A percentile compares a stretch with the other conserved stretches of the same genome.
These are phyloP conservation scores for Poeciliopsis presidionis DNA, from an alignment of 2,797 vertebrate genomes.

Conservation along the genomic window DNA sequence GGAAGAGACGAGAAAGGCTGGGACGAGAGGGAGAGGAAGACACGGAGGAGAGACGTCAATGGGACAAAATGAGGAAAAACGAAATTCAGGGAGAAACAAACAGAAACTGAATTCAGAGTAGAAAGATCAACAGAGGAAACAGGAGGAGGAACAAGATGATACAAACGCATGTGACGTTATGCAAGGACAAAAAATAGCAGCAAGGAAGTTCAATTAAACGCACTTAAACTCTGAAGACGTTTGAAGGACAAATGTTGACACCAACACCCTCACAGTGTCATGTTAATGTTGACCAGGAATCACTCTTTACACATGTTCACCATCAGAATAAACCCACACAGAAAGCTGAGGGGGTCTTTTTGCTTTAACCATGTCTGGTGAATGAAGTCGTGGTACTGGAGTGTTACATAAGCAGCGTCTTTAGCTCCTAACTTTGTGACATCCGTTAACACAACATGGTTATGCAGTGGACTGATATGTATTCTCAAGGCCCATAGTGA, in stretches of 20 bases:
- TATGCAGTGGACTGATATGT: background rate
- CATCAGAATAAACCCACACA: background rate
- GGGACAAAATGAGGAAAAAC: conserved; percentile 33
- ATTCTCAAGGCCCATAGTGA: background rate
- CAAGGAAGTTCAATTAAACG: background rate
- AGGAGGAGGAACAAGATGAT: background rate
- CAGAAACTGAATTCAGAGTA: conserved; percentile 9
- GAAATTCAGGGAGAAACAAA: conserved; percentile 9
- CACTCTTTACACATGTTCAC: background rate
- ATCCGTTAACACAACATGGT: background rate
- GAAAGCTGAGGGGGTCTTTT: background rate
- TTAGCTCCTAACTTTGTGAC: background rate
- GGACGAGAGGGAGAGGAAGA: conserved; percentile 23
- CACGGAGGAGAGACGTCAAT: conserved; percentile 27
- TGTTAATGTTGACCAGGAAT: background rate
- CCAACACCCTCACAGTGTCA: background rate
- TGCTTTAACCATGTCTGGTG: background rate
- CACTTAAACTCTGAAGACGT: background rate
- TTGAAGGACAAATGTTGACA: background rate
- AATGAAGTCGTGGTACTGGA: background rate
- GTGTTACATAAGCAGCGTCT: background rate
- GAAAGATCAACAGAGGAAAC: background rate
- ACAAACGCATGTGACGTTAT: background rate
- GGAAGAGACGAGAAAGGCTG: background rate
- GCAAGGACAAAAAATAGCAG: background rate